Percentiles rank a stretch among this genome's conserved stretches.
Conservation (phyloP, 2,797 vertebrate genomes). For the Gallirallus australis region DNA sequence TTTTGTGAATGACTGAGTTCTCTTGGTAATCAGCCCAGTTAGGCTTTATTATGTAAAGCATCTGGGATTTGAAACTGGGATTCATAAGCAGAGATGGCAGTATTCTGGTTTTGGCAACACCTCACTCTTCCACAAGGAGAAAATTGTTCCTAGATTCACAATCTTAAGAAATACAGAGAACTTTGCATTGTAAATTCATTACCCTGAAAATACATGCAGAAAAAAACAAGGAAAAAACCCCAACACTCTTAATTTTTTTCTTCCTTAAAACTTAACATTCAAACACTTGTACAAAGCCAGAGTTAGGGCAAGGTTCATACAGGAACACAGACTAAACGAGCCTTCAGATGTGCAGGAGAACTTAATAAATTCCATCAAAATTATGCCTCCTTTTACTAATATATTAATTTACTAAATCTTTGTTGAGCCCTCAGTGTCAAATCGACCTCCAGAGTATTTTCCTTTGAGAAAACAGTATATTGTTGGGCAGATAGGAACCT, state of each 20-base stretch:
- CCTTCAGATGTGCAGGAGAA: neutral
- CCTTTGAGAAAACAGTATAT: neutral
- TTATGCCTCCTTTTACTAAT: neutral
- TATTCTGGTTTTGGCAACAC: constrained; percentile 63
- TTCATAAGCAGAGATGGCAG: constrained; percentile 73
- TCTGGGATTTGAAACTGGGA: constrained; percentile 70
- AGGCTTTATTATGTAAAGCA: constrained; percentile 74
- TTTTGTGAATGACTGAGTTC: constrained; percentile 68
- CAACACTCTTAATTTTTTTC: neutral
- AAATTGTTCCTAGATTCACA: constrained; percentile 51
- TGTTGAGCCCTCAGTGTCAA: neutral
- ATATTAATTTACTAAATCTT: neutral
- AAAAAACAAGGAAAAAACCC: neutral
- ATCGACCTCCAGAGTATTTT: neutral
- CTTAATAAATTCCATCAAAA: neutral
- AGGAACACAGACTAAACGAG: neutral
- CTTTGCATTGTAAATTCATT: neutral
- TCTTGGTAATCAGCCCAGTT: constrained; percentile 70
- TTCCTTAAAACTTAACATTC: neutral
- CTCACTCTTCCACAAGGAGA: constrained; percentile 53
- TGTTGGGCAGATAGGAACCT: too few relatives aligned
- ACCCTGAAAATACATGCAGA: neutral
- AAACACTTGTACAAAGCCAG: neutral
- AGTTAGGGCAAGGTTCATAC: neutral
- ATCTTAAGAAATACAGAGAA: constrained; percentile 55